Evolutionary conservation across 2,888 invertebrate species (phyloP), one percentile per base, ranked within the genome.

Genomic region (Keiferia lycopersicella): DNA sequence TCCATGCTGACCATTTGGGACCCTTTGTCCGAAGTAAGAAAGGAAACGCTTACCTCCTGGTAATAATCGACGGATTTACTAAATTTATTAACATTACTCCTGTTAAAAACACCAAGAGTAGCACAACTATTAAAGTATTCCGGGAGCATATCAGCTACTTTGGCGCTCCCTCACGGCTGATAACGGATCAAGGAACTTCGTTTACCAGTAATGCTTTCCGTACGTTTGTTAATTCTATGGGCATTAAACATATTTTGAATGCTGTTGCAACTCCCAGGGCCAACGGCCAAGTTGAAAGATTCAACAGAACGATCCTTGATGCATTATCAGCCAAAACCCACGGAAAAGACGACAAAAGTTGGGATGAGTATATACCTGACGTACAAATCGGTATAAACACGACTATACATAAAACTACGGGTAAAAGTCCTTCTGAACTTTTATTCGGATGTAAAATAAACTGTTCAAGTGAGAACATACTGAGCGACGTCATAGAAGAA

Each of bases 381-480:
- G 66, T 67, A 11, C 68, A 68, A 26, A 22, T 68, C 16, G 70
- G 67, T 0, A 2, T 70, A 8, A 70, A 68, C 22, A 68, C 67
- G 0, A 70, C 64, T 1, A 34, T 26, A 2, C 64, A 70, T 22
- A 69, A 64, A 38, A 70, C 65, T 0, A 70, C 68, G 10, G 41
- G 61, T 12, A 69, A 68, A 41, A 66, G 60, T 26, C 67, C 70
- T 20, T 68, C 68, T 10, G 66, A 69, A 61, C 39, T 69, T n/a
- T 30, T 68, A 0, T 69, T 69, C 62, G 68, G 67, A 1, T 69
- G 61, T 56, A 68, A 66, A 20, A 41, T 69, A 20, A 64, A 39
- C 3, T 65, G 48, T 58, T 39, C 53, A 18, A 38, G 63, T 0
- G 62, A 68, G 50, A 62, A 56, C 3, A 66, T 64, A 0, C 38